phyloP scores from a whole-genome alignment of 2,113 vertebrate species.

The Takifugu bimaculatus region DNA sequence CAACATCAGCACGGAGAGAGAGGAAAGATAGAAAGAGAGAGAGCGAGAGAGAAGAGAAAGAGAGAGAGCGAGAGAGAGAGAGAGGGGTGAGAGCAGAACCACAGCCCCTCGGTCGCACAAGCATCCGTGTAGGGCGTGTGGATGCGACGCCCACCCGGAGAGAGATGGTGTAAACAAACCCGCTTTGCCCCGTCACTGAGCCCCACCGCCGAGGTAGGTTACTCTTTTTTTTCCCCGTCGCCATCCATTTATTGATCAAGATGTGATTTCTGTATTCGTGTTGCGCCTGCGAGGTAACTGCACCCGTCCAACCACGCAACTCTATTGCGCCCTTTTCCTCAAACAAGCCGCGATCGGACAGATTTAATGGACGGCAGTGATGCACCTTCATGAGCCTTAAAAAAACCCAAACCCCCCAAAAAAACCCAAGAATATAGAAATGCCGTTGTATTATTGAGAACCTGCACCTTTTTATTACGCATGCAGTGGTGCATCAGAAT shows the following conservation, averaged over 20 bases:
- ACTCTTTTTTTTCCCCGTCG: constrained; percentile 5
- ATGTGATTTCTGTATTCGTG: constrained; percentile 22
- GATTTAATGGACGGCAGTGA: not conserved
- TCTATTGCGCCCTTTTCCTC: no score
- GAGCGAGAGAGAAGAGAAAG: constrained; percentile 5
- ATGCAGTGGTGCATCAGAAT: no score
- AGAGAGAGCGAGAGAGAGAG: constrained; percentile 31
- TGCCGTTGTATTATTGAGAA: no score
- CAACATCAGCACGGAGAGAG: constrained; percentile 18
- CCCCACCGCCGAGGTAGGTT: constrained; percentile 82
- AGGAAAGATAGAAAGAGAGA: constrained; percentile 29
- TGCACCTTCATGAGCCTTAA: no score
- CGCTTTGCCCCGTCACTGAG: constrained; percentile 78
- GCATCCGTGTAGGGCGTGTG: constrained; percentile 69
- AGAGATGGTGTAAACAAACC: constrained; percentile 91
- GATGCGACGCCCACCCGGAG: constrained; percentile 79
- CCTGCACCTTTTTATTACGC: no score
- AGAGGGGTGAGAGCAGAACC: constrained; percentile 46
- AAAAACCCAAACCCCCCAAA: no score
- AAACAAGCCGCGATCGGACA: not conserved
- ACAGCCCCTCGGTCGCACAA: constrained; percentile 79
- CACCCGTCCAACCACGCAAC: no score
- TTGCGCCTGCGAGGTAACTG: constrained; percentile 1
- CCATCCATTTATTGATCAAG: not conserved
- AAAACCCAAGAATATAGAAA: no score